Conservation (phyloP, 2,113 vertebrate species). For the Platanista minor region DNA sequence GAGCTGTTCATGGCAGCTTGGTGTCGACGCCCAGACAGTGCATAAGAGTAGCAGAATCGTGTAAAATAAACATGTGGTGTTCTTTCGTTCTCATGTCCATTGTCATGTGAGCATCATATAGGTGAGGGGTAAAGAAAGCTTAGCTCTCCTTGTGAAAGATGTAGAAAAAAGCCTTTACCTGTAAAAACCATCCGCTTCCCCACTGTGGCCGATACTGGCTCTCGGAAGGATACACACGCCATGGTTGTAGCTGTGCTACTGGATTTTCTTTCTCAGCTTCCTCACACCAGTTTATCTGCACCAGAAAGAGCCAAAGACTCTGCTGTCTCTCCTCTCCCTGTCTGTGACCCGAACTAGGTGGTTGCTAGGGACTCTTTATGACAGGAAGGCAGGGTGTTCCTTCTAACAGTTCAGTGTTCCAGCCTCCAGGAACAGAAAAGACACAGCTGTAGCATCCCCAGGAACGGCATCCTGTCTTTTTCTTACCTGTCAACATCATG, state of each 20-base stretch:
- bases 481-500: neutral
- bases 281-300: neutral
- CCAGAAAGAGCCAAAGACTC: neutral
- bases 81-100: neutral
- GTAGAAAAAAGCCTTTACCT: constrained; percentile 1
- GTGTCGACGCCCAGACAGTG: neutral
- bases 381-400: neutral
- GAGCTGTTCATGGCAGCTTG: neutral
- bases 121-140: neutral
- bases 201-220: neutral
- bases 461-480: neutral
- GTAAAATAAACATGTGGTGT: neutral
- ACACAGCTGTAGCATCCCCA: neutral
- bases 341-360: neutral
- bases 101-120: neutral
- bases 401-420: neutral
- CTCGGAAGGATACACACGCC: neutral
- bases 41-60: neutral
- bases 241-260: neutral
- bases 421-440: neutral
- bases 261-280: neutral
- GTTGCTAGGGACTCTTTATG: constrained; percentile 54
- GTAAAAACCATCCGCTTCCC: constrained; percentile 50
- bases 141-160: neutral
- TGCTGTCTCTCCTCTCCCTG: neutral